Evolutionary conservation across 1,140 invertebrate species (phyloP), one percentile per base, ranked within the genome.

Genomic region (Drosophila sturtevanti): DNA sequence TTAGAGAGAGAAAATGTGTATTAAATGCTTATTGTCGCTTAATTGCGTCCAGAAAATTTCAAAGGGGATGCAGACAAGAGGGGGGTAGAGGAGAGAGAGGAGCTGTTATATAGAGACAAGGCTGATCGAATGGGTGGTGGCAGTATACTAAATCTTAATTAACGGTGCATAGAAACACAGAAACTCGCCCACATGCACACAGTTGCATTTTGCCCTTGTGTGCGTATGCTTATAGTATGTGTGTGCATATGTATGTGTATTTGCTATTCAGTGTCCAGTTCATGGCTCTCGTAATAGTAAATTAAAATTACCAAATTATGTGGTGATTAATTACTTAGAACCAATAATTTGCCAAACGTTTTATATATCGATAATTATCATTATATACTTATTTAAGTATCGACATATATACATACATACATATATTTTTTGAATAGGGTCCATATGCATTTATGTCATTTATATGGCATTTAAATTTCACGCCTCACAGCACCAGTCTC

Each of bases 11-110:
- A 79, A 82, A 89, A 89, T 87, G 84, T 84, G 79, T 89, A 87
- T 89, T 87, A 87, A 87, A 87, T 87, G 85, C 84, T 87, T 87
- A 87, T 89, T 87, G 84, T 84, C 84, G 84, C 84, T 81, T 89
- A 89, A 87, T 87, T 87, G 73, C 84, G 72, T 62, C 77, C 76
- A 77, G 76, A 70, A 66, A 79, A 72, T 72, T 74, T 63, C 63
- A 77, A 66, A 86, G 60, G 56, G 54, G 65, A 63, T 59, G 61
- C 16, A 37, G 18, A 62, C 4, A 58, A 14, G 37, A 38, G 37
- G 4, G n/a, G 7, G 12, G 14, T 16, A 48, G 9, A 21, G 16
- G 41, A 18, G 41, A 48, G 7, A 10, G 16, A 21, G 41, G 4
- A 1, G 37, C 14, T 38, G 37, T 38, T 38, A 41, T n/a, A 37